Evolutionary conservation across 2,797 vertebrate genomes (phyloP).

Genomic region (Zonotrichia albicollis): DNA sequence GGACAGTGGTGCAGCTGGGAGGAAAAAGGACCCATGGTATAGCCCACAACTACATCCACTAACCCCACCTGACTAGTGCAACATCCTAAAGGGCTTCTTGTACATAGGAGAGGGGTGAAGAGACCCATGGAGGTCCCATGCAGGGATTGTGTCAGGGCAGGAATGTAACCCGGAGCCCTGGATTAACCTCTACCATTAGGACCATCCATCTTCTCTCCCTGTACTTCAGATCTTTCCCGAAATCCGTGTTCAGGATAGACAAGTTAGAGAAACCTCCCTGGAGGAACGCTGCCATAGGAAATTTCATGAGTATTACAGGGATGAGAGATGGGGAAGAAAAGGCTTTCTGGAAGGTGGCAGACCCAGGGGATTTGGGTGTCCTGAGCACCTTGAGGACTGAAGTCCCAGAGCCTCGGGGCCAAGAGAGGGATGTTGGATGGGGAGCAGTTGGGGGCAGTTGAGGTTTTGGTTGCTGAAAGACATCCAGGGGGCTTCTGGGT

Average conservation of each 20-base stretch:
- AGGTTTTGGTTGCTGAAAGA: not conserved
- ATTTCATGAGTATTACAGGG: not conserved
- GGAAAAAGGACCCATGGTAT: fast-evolving
- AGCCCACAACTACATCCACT: not conserved
- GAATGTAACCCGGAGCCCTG: not conserved
- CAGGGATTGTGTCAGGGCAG: not conserved
- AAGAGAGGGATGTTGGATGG: not conserved
- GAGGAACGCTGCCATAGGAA: fast-evolving
- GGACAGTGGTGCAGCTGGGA: fast-evolving
- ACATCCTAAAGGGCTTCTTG: not conserved
- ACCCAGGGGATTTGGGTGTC: not conserved
- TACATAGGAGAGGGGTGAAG: not conserved
- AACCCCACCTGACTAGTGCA: not conserved
- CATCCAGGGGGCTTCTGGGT: not conserved
- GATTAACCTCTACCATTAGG: not conserved
- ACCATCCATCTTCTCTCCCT: not conserved
- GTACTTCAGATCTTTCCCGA: not conserved
- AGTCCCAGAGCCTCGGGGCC: fast-evolving
- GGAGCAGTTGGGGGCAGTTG: not conserved
- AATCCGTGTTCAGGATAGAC: not conserved
- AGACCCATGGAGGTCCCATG: not conserved
- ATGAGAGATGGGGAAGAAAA: not conserved
- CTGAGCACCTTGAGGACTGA: not conserved
- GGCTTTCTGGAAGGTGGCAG: not conserved
- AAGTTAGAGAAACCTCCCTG: not conserved